phyloP scores from a whole-genome alignment of 1,140 invertebrate species.

The Habropoda laboriosa region DNA sequence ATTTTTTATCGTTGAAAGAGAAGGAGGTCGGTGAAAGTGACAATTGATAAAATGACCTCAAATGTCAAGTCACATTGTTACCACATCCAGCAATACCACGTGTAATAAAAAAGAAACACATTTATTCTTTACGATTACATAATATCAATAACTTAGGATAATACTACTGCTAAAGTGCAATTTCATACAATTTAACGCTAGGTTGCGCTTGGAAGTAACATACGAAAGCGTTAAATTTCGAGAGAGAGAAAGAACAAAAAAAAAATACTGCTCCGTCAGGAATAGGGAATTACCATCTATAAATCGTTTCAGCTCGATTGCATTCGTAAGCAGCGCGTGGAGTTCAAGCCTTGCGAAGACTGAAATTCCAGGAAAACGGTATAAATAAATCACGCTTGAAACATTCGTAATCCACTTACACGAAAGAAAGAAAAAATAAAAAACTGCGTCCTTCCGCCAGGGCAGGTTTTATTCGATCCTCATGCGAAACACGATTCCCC shows the following conservation, averaged over 20 bases:
- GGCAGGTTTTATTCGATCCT: neutral
- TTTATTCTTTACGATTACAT: slow-evolving; percentile 31
- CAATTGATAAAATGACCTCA: neutral
- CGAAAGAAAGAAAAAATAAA: neutral
- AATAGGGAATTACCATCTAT: slow-evolving; percentile 13
- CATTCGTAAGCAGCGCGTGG: too few relatives aligned
- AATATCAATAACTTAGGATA: slow-evolving; percentile 41
- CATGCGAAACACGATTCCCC: neutral
- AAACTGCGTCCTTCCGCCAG: neutral
- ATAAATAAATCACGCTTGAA: slow-evolving; percentile 17
- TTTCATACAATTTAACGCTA: neutral
- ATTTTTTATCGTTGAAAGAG: neutral
- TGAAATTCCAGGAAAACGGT: neutral
- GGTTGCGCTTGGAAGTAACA: neutral
- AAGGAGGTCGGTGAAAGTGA: neutral
- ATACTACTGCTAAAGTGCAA: neutral
- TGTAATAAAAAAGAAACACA: neutral
- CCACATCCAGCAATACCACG: neutral
- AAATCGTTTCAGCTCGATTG: neutral
- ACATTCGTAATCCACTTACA: neutral
- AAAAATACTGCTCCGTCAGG: slow-evolving; percentile 40
- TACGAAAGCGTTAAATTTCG: neutral
- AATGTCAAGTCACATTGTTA: neutral
- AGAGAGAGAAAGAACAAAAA: too few relatives aligned
- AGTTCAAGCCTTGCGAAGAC: neutral